Conservation (phyloP, 2,113 vertebrate species). For the Phoenicopterus ruber region DNA sequence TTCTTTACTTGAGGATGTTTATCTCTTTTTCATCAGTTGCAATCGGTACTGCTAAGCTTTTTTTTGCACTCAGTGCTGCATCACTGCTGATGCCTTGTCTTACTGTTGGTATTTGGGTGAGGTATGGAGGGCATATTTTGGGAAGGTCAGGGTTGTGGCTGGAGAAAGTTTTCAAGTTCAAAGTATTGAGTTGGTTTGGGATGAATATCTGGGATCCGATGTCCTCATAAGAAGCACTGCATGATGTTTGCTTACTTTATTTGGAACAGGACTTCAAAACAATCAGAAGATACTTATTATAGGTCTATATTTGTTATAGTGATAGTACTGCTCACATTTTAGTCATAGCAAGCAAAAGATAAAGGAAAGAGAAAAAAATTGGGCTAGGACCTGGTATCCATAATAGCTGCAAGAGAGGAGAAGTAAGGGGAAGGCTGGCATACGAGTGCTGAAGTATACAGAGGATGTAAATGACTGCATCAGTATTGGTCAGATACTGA, state of each 20-base stretch:
- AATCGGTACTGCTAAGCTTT: background rate
- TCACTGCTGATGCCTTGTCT: background rate
- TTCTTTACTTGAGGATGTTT: background rate
- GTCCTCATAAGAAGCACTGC: background rate
- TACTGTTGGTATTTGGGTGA: background rate
- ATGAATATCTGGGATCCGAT: background rate
- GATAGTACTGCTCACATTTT: background rate
- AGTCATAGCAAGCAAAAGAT: background rate
- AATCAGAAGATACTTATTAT: background rate
- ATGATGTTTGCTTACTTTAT: background rate
- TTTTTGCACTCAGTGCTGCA: background rate
- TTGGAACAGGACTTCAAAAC: background rate
- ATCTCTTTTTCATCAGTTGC: background rate
- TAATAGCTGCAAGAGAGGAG: background rate
- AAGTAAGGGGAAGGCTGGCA: background rate
- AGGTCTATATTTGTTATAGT: background rate
- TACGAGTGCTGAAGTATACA: background rate
- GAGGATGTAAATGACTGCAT: background rate
- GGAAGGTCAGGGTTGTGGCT: background rate
- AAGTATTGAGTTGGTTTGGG: background rate
- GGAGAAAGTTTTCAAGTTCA: background rate
- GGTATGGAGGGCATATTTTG: background rate
- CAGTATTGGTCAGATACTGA: background rate
- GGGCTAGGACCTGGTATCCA: background rate
- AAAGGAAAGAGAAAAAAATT: background rate